These are phyloP conservation scores for Rapana venosa DNA, from an alignment of 2,888 invertebrate species.

Conservation along the genomic window DNA sequence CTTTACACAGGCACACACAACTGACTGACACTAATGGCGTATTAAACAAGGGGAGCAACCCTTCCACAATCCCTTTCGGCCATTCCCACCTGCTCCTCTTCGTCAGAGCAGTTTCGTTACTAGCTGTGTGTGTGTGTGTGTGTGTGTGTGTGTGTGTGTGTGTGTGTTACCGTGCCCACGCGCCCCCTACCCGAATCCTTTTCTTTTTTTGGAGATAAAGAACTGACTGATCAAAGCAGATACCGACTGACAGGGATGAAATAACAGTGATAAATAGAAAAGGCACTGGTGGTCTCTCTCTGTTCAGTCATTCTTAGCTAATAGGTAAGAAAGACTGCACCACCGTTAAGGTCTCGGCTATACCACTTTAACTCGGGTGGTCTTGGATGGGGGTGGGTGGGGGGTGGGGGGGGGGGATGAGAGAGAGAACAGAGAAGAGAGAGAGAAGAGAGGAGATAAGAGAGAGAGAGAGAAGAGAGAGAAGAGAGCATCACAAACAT, in stretches of 20 bases:
- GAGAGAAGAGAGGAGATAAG: neutral
- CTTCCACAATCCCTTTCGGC: conserved; percentile 21
- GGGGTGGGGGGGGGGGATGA: neutral
- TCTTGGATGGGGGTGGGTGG: neutral
- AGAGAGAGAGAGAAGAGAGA: neutral
- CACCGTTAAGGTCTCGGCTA: neutral
- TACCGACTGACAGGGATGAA: neutral
- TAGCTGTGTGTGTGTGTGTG: conserved; percentile 30
- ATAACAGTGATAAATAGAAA: too few relatives aligned
- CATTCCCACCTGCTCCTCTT: conserved; percentile 14
- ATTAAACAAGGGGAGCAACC: neutral
- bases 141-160: conserved; percentile 37
- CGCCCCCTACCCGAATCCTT: neutral
- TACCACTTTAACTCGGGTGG: too few relatives aligned
- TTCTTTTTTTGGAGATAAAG: too few relatives aligned
- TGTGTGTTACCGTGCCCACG: conserved; percentile 28
- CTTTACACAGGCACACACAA: neutral
- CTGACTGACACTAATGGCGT: conserved; percentile 2
- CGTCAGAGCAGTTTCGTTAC: neutral
- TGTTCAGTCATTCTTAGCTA: neutral
- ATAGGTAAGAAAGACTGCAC: neutral
- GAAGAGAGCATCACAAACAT: neutral
- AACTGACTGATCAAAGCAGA: neutral
- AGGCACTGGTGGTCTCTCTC: too few relatives aligned
- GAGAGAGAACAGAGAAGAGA: too few relatives aligned